Evolutionary conservation across 2,113 vertebrate species (phyloP).

Genomic region (Spea bombifrons): DNA sequence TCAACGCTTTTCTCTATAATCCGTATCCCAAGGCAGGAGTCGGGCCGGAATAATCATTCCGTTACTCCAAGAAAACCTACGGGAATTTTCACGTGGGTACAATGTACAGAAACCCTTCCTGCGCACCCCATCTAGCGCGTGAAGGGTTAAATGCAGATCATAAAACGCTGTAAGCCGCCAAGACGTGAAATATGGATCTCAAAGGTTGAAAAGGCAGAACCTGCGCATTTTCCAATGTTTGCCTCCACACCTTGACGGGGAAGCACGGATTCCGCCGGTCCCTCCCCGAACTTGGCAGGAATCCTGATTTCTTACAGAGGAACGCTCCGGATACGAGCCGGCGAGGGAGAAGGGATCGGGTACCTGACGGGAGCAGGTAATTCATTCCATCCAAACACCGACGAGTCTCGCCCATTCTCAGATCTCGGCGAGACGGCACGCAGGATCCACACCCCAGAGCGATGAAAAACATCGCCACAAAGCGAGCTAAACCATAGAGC

Average conservation of each 20-base stretch:
- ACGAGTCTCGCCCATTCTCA: conserved; percentile 25
- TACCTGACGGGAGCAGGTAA: conserved; percentile 29
- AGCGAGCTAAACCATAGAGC: background rate
- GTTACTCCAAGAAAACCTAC: no score
- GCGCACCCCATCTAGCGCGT: no score
- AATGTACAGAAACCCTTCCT: no score
- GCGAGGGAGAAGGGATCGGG: conserved; percentile 6
- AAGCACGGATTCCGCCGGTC: background rate
- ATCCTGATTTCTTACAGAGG: background rate
- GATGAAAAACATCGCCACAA: conserved; percentile 11
- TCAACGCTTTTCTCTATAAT: no score
- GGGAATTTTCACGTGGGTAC: no score
- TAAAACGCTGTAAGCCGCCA: no score
- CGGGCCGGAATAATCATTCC: no score
- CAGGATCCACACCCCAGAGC: conserved; percentile 31
- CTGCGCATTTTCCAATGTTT: background rate
- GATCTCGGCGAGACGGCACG: conserved; percentile 19
- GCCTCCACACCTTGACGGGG: conserved; percentile 21
- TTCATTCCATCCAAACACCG: conserved; percentile 1
- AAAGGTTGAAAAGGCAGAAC: conserved; percentile 18
- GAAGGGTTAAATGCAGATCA: no score
- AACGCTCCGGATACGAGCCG: background rate
- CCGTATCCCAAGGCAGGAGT: no score
- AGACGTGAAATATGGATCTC: background rate
- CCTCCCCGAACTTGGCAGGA: conserved; percentile 5